Evolutionary conservation across 2,113 vertebrate genomes (phyloP), one percentile per base, ranked within the genome.

Genomic region (Illadopsis cleaveri): DNA sequence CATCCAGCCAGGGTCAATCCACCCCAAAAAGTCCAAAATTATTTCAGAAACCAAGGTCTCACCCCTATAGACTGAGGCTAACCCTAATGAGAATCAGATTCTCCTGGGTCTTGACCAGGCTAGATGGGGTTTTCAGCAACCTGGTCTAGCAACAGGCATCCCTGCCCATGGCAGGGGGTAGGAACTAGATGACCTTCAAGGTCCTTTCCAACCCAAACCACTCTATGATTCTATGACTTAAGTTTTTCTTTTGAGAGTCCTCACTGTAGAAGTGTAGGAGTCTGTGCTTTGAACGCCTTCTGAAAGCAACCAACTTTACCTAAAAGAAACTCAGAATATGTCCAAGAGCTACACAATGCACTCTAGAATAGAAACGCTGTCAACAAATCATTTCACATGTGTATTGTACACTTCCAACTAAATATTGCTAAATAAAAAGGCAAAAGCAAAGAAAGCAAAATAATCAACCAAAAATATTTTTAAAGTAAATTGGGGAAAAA

Each of bases 161-260:
- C 11, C 24, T 40, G 24, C n/a, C 45, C 47, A 60, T 0, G 0
- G 45, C 61, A 47, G 11, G 10, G 12, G 2, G 9, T 33, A 2
- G 0, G 38, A 60, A 66, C 20, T 30, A 53, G 8, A 54, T 54
- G 17, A 61, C 12, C 20, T 40, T 31, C 47, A 76, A 61, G n/a
- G 61, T 76, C 11, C n/a, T 25, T 82, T 82, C n/a, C 54, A 61
- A 69, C 3, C 2, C 40, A 61, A 38, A 61, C 17, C n/a, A 61
- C 40, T n/a, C 38, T 45, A 44, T 30, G 69, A 60, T 38, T 75
- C 78, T 14, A 31, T 27, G 47, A 51, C 37, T 79, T 79, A 38
- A 60, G 45, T 37, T 87, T 44, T 27, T 68, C 57, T 69, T 93
- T 4, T 17, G 37, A 71, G 31, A 81, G 12, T 33, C 23, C 21